Base-by-base conservation (phyloP, 1,140 invertebrate genomes). In the Sinonovacula constricta region DNA sequence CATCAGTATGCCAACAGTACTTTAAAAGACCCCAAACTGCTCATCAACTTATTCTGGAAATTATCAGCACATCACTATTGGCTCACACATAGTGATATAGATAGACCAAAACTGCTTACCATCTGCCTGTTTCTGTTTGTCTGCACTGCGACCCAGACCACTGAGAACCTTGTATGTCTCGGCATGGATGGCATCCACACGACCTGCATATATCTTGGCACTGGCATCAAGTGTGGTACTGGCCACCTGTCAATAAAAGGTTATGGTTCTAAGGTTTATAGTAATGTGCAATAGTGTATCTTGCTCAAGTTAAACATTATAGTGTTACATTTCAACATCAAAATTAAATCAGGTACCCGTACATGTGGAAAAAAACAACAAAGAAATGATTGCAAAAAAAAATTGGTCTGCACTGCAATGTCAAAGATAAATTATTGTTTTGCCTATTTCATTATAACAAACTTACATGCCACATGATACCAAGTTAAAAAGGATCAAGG, bases 181-280 rank as follows among this genome's bases (percentile, higher is more conserved):
- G 59, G 93, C 92, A 88, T 96, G 94, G 4, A 96, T 93, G 80
- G 93, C 93, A 91, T 97, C 95, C 0, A 96, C 95, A 78, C 95
- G 91, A 70, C 94, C 94, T 7, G 94, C 94, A 90, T 96, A 97
- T 68, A 97, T 96, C 88, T 95, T 95, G 18, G 95, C 93, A 79
- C 95, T 95, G 0, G 95, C 95, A 91, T 96, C 95, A 31, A 97
- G 88, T 0, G 95, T 94, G 24, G 94, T 95, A 76, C 95, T 95
- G 2, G 95, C 95, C 28, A 95, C 93, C 93, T 96, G 78, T 22
- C n/a, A n/a, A n/a, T 49, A 57, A 57, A 57, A 22, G 22, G 15
- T n/a, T 26, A 57, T 7, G 15, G 24, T 57, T 7, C 7, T n/a
- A n/a, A 7, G 10, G 54, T n/a, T 7, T 15, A n/a, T 49, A n/a